These are phyloP conservation scores for Gambusia holbrooki DNA, from an alignment of 2,113 vertebrate species.

Conservation along the genomic window DNA sequence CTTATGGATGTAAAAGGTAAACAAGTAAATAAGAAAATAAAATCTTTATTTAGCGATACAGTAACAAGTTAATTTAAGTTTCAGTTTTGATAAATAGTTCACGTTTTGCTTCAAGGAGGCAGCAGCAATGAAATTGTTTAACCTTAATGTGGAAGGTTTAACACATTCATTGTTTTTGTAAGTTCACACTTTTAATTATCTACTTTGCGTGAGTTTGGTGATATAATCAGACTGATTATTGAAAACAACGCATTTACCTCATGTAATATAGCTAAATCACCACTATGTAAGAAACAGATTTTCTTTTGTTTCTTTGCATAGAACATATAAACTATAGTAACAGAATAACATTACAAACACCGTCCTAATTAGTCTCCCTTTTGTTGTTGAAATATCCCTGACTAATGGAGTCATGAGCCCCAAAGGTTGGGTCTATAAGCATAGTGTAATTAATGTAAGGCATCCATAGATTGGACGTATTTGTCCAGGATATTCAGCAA, in stretches of 20 bases:
- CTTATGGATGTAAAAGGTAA: conserved; percentile 3
- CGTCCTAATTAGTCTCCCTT: no score
- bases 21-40: background rate
- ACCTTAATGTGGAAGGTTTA: background rate
- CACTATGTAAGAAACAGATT: background rate
- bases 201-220: background rate
- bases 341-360: background rate
- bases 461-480: no score
- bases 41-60: background rate
- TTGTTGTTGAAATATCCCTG: no score
- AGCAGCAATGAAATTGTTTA: background rate
- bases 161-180: background rate
- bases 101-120: background rate
- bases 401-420: no score
- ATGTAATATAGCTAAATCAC: background rate
- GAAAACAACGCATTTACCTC: background rate
- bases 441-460: no score
- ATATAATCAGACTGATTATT: background rate
- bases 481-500: no score
- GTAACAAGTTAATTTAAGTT: background rate
- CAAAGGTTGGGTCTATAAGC: no score
- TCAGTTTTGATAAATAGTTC: background rate
- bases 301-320: background rate
- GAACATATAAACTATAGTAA: background rate
- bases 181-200: background rate